Conservation (phyloP, 2,888 invertebrate species). For the Scaptomyza caliginosa region DNA sequence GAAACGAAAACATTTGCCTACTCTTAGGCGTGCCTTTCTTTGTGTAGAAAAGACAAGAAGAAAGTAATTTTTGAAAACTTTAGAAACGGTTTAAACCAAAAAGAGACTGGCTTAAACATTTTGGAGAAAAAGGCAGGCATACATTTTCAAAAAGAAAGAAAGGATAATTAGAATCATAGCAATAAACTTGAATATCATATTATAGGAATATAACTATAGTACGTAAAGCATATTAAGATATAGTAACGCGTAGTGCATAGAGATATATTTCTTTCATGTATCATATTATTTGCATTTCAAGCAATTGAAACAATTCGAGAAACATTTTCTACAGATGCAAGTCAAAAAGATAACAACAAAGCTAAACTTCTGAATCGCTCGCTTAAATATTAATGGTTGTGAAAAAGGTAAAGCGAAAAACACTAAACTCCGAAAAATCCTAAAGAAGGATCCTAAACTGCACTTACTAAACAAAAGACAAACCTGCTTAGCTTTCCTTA, state of each 20-base stretch:
- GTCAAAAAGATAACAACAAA: constrained; percentile 14
- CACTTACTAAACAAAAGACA: constrained; percentile 17
- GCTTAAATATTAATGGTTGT: constrained; percentile 83
- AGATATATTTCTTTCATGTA: constrained; percentile 28
- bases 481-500: constrained; percentile 24
- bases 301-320: constrained; percentile 10
- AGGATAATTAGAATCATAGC: not conserved
- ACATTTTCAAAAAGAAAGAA: not conserved
- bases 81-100: constrained; percentile 1
- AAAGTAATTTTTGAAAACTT: constrained; percentile 3
- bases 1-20: constrained; percentile 25
- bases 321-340: constrained; percentile 28
- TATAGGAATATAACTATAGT: constrained; percentile 1
- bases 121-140: not conserved
- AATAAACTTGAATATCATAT: constrained; percentile 1
- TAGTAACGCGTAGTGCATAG: constrained; percentile 10
- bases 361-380: constrained; percentile 75
- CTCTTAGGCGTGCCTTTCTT: constrained; percentile 37
- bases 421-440: constrained; percentile 1
- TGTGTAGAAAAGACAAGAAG: constrained; percentile 11
- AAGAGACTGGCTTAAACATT: constrained; percentile 27
- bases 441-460: constrained; percentile 5
- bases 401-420: constrained; percentile 46
- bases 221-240: constrained; percentile 9
- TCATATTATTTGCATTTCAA: constrained; percentile 56